Evolutionary conservation across 2,113 vertebrate species (phyloP), one percentile per base, ranked within the genome.

Genomic region (Nesogale talazaci): DNA sequence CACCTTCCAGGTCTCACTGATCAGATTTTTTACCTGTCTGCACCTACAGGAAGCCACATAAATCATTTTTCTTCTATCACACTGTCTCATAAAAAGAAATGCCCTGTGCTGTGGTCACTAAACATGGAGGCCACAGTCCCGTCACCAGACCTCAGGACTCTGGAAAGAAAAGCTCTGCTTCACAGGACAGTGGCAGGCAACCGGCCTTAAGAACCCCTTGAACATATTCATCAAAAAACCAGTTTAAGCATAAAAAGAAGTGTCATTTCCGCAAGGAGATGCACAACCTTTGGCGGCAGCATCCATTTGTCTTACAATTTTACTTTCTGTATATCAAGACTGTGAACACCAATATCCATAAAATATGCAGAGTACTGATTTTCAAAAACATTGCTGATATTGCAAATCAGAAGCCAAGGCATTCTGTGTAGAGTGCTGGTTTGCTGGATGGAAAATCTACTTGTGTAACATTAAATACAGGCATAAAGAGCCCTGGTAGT

Each of bases 141-240:
- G 59, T 52, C 83, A 94, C n/a, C 31, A 31, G 57, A 78, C 36
- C 17, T 86, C 52, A 34, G 25, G 20, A 75, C 72, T 67, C 52
- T 75, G 56, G 67, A 80, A 83, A 87, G 67, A n/a, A 86, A 65
- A 65, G n/a, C 11, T 83, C 10, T 69, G 83, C 61, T 78, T 91
- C 80, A 72, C 27, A 84, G 88, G 65, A 29, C 34, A n/a, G 4
- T 36, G 29, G 63, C 10, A 34, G 46, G 29, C 16, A n/a, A 23
- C 63, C 40, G 34, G 70, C 56, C 42, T 67, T 63, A 40, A 16
- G 22, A 65, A 40, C 46, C 31, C 69, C 80, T 69, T 70, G 57
- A 2, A 77, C 46, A 42, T 91, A 57, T 7, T 31, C 61, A 7
- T 93, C 69, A 81, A 84, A 82, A 56, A 42, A 65, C 1, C 63